Evolutionary conservation across 1,140 invertebrate genomes (phyloP).

Genomic region (Pollicipes pollicipes): DNA sequence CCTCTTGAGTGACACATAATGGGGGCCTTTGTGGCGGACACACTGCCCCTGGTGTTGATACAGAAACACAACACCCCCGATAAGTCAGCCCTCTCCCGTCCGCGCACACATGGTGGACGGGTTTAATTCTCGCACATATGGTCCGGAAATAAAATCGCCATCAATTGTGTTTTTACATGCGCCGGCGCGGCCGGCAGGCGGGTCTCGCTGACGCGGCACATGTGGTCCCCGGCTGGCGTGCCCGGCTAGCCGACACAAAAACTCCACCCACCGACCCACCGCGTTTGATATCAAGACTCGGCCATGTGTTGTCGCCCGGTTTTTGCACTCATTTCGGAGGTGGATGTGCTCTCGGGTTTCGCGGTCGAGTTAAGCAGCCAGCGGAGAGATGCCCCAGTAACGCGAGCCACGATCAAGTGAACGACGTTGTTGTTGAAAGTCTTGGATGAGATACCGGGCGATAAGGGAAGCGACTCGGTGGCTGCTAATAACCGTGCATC

Average conservation of each 20-base stretch:
- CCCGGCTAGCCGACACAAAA: not conserved
- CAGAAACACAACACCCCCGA: not conserved
- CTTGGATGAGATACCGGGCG: no score
- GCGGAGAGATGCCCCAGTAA: no score
- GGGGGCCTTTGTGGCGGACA: not conserved
- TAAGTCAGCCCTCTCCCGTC: no score
- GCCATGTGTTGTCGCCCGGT: not conserved
- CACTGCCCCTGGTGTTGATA: not conserved
- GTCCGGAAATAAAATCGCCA: slow-evolving; percentile 1
- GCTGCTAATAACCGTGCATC: no score
- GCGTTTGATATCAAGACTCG: not conserved
- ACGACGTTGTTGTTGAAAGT: no score
- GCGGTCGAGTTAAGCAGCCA: no score
- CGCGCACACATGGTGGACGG: not conserved
- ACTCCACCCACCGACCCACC: not conserved
- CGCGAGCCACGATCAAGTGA: no score
- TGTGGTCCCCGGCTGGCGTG: not conserved
- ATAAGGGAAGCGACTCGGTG: no score
- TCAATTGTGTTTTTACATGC: not conserved
- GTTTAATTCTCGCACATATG: not conserved
- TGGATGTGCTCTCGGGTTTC: no score
- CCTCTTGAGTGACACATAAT: not conserved
- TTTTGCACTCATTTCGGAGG: not conserved
- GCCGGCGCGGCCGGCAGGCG: no score
- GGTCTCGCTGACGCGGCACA: not conserved